phyloP scores from a whole-genome alignment of 2,888 invertebrate genomes.

The Orthosia gracilis region DNA sequence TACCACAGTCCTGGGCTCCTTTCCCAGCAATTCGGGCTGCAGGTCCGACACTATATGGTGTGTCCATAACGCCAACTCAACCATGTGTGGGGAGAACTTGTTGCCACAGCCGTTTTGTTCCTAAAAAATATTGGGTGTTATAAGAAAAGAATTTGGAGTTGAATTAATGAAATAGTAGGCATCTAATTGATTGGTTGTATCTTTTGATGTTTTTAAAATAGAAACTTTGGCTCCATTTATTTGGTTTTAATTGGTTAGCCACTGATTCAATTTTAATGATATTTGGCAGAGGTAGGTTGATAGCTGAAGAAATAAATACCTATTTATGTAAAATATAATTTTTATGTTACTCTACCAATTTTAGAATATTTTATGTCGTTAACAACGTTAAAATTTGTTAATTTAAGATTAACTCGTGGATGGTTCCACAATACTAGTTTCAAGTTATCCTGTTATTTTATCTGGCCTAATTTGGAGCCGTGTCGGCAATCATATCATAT shows the following conservation, averaged over 20 bases:
- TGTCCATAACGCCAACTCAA: conserved; percentile 98
- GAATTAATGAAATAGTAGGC: no score
- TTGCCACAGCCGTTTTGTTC: conserved; percentile 91
- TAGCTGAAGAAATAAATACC: background rate
- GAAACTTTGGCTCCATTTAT: background rate
- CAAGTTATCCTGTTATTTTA: conserved; percentile 27
- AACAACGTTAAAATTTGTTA: background rate
- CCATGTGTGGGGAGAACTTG: conserved; percentile 94
- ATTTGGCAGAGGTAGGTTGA: conserved; percentile 7
- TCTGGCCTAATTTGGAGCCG: background rate
- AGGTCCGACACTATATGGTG: conserved; percentile 96
- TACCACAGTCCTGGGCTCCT: conserved; percentile 91
- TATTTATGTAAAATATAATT: no score
- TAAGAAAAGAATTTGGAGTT: background rate
- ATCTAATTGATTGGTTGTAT: background rate
- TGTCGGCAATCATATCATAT: background rate
- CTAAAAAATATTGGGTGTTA: conserved; percentile 67
- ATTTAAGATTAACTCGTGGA: background rate
- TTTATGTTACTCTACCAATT: background rate
- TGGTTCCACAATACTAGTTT: conserved; percentile 22
- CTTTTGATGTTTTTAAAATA: background rate
- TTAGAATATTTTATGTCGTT: background rate
- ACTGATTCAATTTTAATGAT: conserved; percentile 20
- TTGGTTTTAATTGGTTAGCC: background rate
- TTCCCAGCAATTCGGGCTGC: conserved; percentile 96